A percentile compares a stretch with the other conserved stretches of the same genome.
Conservation (phyloP, 35 echinoderm and acorn worm genomes). For the Patiria miniata region DNA sequence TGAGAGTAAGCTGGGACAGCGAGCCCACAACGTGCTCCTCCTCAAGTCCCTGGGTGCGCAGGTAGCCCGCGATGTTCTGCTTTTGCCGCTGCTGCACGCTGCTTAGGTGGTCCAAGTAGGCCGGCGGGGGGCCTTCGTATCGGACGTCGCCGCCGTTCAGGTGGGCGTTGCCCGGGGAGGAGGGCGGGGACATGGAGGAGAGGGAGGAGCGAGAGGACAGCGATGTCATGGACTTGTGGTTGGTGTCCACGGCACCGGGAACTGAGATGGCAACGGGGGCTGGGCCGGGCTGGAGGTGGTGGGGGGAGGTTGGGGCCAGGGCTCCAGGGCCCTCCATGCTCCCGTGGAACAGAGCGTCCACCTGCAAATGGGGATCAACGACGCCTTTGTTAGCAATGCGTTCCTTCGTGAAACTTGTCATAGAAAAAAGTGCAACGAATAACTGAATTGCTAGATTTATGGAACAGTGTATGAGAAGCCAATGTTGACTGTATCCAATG, state of each 20-base stretch:
- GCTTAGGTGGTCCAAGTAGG: conserved; percentile 66
- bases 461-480: no score
- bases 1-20: conserved; percentile 54
- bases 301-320: not conserved
- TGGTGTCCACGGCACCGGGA: conserved; percentile 22
- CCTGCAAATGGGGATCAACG: conserved; percentile 22
- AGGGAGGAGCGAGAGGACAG: conserved; percentile 88
- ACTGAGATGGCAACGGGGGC: conserved; percentile 28
- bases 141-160: not conserved
- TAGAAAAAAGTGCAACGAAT: no score
- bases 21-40: conserved; percentile 60
- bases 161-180: conserved; percentile 75
- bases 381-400: no score
- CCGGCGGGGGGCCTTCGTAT: conserved; percentile 61
- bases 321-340: conserved; percentile 57
- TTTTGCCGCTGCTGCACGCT: conserved; percentile 38
- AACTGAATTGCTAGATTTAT: no score
- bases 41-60: conserved; percentile 27
- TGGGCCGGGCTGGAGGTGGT: conserved; percentile 26
- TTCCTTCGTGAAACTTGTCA: no score
- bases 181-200: conserved; percentile 93
- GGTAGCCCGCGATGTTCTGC: conserved; percentile 15
- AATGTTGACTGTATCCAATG: no score
- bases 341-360: conserved; percentile 89
- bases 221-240: conserved; percentile 64